Conservation (phyloP, 1,140 invertebrate genomes). For the Drosophila rufa region DNA sequence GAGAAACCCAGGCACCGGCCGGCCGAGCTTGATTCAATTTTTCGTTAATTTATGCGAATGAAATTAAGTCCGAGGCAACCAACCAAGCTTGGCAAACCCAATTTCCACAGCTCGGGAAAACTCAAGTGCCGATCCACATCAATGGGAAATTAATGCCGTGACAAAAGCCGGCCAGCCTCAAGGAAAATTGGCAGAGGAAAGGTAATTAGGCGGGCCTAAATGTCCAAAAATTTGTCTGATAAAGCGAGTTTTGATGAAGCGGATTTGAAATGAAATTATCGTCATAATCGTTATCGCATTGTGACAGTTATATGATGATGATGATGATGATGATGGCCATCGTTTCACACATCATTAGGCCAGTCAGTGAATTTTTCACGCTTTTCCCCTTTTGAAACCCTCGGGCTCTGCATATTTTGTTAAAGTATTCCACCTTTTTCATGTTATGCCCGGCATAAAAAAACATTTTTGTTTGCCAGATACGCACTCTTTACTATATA, state of each 20-base stretch:
- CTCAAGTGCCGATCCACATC: slow-evolving; percentile 53
- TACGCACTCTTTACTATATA: not conserved
- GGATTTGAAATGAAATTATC: slow-evolving; percentile 44
- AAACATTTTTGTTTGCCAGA: slow-evolving; percentile 52
- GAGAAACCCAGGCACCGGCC: slow-evolving; percentile 19
- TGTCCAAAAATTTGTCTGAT: slow-evolving; percentile 5
- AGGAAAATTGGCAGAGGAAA: slow-evolving; percentile 3
- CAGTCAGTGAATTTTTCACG: slow-evolving; percentile 42
- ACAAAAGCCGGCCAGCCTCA: slow-evolving; percentile 24
- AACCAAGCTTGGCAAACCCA: slow-evolving; percentile 49
- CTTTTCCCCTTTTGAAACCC: slow-evolving; percentile 29
- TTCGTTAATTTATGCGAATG: slow-evolving; percentile 63
- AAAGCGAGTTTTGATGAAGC: slow-evolving; percentile 46
- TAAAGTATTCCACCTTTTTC: slow-evolving; percentile 38
- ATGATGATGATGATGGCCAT: slow-evolving; percentile 43
- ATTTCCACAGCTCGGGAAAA: slow-evolving; percentile 43
- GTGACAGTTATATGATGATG: slow-evolving; percentile 55
- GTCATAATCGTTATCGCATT: slow-evolving; percentile 44
- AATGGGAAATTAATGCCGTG: slow-evolving; percentile 31
- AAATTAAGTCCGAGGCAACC: slow-evolving; percentile 54
- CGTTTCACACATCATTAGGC: slow-evolving; percentile 81
- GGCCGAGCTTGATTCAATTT: slow-evolving; percentile 45
- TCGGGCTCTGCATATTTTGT: slow-evolving; percentile 57
- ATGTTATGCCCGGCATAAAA: slow-evolving; percentile 16
- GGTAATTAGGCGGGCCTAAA: slow-evolving; percentile 39